phyloP scores from a whole-genome alignment of 2,888 invertebrate genomes.

The Tinea trinotella region DNA sequence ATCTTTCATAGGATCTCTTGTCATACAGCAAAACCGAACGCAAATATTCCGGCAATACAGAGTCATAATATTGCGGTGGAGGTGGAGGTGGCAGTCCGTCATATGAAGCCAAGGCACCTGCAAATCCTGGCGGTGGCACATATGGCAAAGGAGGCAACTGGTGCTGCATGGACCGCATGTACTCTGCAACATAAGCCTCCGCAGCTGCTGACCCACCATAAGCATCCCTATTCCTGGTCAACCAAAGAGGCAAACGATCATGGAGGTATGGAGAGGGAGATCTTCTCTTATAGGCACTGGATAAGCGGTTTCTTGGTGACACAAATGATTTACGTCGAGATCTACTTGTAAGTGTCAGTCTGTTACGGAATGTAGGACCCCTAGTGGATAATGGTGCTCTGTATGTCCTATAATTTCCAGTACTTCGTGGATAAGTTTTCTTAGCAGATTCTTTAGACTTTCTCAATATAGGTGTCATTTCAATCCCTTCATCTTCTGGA shows the following conservation, averaged over 20 bases:
- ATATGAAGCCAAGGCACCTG: constrained; percentile 64
- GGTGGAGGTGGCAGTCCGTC: constrained; percentile 79
- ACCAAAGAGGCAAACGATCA: constrained; percentile 76
- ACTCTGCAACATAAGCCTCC: constrained; percentile 91
- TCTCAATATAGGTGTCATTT: constrained; percentile 88
- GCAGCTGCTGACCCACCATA: constrained; percentile 75
- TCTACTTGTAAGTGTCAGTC: constrained; percentile 61
- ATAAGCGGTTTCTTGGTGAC: constrained; percentile 75
- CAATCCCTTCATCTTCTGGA: constrained; percentile 92
- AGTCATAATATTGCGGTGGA: constrained; percentile 78
- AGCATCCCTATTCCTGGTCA: constrained; percentile 65
- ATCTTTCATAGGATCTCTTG: constrained; percentile 88
- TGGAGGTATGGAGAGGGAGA: constrained; percentile 74
- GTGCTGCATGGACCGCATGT: constrained; percentile 90
- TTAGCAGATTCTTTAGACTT: constrained; percentile 89
- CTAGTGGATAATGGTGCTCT: constrained; percentile 56
- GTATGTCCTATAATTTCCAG: constrained; percentile 64
- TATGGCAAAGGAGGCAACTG: constrained; percentile 89
- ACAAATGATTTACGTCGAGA: constrained; percentile 76
- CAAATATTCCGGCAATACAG: constrained; percentile 84
- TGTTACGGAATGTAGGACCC: constrained; percentile 63
- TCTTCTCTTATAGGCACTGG: constrained; percentile 67
- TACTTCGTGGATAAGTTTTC: constrained; percentile 67
- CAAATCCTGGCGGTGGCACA: constrained; percentile 75
- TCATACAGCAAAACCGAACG: constrained; percentile 76